Conservation (phyloP, 2,113 vertebrate species). For the Phylloscopus trochilus region DNA sequence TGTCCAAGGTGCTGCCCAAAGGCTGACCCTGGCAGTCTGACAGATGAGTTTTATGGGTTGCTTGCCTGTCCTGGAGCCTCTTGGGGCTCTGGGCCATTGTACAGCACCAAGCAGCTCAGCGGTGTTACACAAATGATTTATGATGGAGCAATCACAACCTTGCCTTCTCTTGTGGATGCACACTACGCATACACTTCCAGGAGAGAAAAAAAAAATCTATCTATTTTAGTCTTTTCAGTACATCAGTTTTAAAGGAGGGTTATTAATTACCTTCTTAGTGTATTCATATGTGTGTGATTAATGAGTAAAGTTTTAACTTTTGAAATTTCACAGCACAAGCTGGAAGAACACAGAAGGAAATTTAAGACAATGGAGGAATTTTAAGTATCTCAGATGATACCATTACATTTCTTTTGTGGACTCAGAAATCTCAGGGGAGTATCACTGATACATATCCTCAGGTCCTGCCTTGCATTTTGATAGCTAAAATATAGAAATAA, state of each 20-base stretch:
- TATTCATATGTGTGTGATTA: not conserved
- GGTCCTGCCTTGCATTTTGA: not conserved
- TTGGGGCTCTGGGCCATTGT: not conserved
- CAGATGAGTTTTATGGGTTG: not conserved
- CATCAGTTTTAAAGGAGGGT: not conserved
- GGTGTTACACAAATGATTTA: not conserved
- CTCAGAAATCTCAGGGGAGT: not conserved
- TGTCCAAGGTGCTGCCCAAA: not conserved
- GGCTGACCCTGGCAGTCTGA: not conserved
- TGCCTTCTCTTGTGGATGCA: not conserved
- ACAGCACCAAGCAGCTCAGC: not conserved
- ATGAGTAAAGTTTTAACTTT: not conserved
- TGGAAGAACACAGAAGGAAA: not conserved
- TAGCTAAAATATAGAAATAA: not conserved
- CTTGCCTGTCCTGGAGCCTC: not conserved
- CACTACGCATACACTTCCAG: not conserved
- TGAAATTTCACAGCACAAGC: not conserved
- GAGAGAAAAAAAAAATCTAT: not conserved
- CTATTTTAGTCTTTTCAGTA: not conserved
- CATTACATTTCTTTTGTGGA: not conserved
- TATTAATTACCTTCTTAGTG: conserved; percentile 11
- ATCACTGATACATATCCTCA: not conserved
- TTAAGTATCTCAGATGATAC: not conserved
- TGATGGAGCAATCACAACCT: not conserved
- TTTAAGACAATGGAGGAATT: not conserved